Evolutionary conservation across 2,888 invertebrate species (phyloP).

Genomic region (Omphaloscelis lunosa): DNA sequence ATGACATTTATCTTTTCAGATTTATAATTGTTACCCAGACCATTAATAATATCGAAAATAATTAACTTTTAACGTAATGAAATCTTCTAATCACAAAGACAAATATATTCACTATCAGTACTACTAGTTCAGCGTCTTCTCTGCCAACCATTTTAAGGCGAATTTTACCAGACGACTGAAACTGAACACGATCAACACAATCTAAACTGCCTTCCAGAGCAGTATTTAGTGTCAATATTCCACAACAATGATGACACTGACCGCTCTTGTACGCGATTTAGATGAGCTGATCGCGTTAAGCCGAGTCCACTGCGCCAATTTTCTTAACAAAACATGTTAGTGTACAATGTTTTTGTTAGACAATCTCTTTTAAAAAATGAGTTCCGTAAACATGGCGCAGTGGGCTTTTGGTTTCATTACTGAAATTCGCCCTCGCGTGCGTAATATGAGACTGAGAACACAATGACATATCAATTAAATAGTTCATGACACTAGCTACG

Average conservation of each 20-base stretch:
- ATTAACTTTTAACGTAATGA: neutral
- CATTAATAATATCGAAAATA: neutral
- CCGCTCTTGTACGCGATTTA: neutral
- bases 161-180: neutral
- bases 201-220: neutral
- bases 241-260: neutral
- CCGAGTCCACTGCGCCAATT: too few species aligned
- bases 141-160: neutral
- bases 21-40: neutral
- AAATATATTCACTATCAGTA: neutral
- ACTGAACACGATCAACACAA: neutral
- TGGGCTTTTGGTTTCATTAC: neutral
- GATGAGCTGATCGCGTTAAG: neutral
- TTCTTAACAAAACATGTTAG: too few species aligned
- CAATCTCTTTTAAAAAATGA: too few species aligned
- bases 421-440: too few species aligned
- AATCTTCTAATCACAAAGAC: neutral
- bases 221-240: too few species aligned
- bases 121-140: too few species aligned
- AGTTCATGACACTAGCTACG: conserved; percentile 1
- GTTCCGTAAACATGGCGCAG: too few species aligned
- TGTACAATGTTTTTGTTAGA: too few species aligned
- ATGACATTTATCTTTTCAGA: neutral
- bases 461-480: neutral
- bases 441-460: neutral